These are phyloP conservation scores for Argopecten irradians DNA, from an alignment of 1,140 invertebrate species.

Conservation along the genomic window DNA sequence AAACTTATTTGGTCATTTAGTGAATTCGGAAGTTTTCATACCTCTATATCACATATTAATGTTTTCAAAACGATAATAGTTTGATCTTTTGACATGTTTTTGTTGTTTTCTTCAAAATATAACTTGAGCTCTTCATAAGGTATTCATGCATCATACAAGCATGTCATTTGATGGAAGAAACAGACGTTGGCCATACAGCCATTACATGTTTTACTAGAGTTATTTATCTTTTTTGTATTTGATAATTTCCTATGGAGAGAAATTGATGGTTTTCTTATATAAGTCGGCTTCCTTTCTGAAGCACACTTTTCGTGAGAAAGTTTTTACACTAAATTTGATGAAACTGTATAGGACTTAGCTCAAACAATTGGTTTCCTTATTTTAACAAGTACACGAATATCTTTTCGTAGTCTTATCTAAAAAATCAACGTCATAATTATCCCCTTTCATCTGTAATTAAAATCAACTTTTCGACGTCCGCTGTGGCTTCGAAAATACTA, in stretches of 20 bases:
- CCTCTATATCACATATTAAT: no score
- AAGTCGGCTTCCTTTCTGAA: not conserved
- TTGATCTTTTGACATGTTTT: no score
- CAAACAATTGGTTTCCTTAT: not conserved
- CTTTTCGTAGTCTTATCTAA: not conserved
- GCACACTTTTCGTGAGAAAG: not conserved
- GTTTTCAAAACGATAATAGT: no score
- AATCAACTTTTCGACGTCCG: conserved; percentile 13
- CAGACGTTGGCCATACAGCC: no score
- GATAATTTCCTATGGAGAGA: not conserved
- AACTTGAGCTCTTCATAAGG: no score
- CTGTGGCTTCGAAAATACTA: conserved; percentile 16
- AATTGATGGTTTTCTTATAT: not conserved
- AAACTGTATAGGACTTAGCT: not conserved
- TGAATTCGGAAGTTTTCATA: no score
- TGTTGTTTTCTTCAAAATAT: no score
- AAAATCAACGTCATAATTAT: conserved; percentile 9
- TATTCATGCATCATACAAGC: no score
- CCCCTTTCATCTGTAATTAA: conserved; percentile 21
- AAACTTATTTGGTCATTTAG: no score
- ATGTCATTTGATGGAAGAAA: no score
- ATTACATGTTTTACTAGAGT: no score
- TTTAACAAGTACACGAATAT: not conserved
- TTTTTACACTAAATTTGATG: not conserved
- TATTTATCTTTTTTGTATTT: not conserved